These are phyloP conservation scores for Frankliniella fusca DNA, from an alignment of 2,888 invertebrate genomes.

Conservation along the genomic window DNA sequence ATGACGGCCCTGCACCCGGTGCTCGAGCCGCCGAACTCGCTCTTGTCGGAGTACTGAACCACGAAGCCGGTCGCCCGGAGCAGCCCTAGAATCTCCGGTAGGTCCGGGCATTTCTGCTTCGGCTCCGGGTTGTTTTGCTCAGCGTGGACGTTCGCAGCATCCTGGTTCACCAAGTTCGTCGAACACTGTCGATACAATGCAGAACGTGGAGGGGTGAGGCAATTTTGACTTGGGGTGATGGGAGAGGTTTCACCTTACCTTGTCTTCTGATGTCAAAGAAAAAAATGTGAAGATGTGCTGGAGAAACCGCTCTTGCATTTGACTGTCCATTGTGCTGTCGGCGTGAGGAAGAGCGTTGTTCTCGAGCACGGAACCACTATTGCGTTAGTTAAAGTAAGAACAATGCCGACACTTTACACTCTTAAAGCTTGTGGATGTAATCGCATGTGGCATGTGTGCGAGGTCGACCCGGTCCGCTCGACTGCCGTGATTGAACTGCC, in stretches of 20 bases:
- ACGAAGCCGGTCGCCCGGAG: background rate
- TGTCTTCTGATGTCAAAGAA: background rate
- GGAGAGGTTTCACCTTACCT: background rate
- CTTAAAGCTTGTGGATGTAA: no score
- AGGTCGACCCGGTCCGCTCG: no score
- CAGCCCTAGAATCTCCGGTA: background rate
- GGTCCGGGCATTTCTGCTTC: background rate
- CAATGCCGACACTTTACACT: no score
- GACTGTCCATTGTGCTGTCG: background rate
- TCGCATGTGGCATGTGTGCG: no score
- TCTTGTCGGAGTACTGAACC: conserved; percentile 4
- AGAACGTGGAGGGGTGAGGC: background rate
- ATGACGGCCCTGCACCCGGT: background rate
- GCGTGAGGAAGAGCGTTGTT: no score
- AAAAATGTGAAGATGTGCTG: background rate
- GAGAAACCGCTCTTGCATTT: background rate
- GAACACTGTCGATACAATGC: background rate
- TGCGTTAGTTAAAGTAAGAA: no score
- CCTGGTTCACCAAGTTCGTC: background rate
- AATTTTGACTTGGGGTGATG: background rate
- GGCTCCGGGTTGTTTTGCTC: background rate
- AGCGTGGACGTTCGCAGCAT: background rate
- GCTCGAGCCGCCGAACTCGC: background rate
- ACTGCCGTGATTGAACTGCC: no score
- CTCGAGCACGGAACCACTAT: no score